These are phyloP conservation scores for Uloborus diversus DNA, from an alignment of 1,140 invertebrate genomes.

Conservation along the genomic window DNA sequence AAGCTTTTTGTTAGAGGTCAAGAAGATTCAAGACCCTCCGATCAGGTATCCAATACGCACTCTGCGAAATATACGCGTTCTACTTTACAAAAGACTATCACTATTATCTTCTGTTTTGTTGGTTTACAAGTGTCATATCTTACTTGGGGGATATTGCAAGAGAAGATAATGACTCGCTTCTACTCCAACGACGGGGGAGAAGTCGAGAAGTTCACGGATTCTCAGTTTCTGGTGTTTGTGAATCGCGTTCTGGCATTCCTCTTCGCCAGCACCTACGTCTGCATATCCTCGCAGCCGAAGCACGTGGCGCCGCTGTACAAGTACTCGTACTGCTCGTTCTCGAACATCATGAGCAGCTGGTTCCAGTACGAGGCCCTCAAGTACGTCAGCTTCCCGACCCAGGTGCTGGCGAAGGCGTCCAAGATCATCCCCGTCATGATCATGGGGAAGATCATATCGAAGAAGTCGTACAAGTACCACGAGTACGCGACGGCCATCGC, in stretches of 20 bases:
- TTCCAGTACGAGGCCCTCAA: constrained; percentile 99
- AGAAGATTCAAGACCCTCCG: constrained; percentile 6
- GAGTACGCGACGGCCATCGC: constrained; percentile 91
- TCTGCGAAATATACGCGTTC: constrained; percentile 10
- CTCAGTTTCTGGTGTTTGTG: constrained; percentile 94
- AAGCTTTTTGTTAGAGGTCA: constrained; percentile 52
- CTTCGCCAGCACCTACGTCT: constrained; percentile 74
- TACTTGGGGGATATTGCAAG: constrained; percentile 91
- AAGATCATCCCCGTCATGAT: constrained; percentile 98
- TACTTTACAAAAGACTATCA: constrained; percentile 69
- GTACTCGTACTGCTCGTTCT: constrained; percentile 95
- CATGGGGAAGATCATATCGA: constrained; percentile 94
- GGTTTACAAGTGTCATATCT: constrained; percentile 91
- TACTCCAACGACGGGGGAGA: constrained; percentile 74
- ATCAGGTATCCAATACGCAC: not conserved
- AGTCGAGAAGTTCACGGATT: constrained; percentile 81
- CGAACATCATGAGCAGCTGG: constrained; percentile 99
- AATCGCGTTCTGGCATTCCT: constrained; percentile 88
- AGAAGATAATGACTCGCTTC: constrained; percentile 72
- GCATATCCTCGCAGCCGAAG: constrained; percentile 72
- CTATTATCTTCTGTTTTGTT: constrained; percentile 81
- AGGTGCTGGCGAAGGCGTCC: constrained; percentile 93
- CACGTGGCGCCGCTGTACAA: constrained; percentile 91
- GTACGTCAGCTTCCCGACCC: constrained; percentile 97
- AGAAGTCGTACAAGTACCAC: constrained; percentile 87